Conservation (phyloP, 1,140 invertebrate genomes). For the Lepidurus arcticus region DNA sequence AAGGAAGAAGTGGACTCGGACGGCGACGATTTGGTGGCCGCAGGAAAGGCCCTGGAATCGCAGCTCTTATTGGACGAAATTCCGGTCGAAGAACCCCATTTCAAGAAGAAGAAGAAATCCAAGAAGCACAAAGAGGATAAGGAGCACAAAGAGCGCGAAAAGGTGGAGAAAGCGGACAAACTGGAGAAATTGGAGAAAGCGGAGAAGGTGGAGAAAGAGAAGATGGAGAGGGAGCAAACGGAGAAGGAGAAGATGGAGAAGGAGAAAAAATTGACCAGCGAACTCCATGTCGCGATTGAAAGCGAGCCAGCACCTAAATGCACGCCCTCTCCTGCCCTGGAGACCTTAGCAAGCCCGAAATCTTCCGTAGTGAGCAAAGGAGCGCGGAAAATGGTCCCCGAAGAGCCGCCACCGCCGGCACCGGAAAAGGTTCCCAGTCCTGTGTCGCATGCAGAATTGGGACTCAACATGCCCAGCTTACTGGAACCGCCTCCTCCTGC, state of each 20-base stretch:
- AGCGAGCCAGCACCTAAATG: neutral
- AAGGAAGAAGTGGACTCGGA: constrained; percentile 71
- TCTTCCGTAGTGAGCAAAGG: neutral
- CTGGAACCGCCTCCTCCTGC: neutral
- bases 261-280: constrained; percentile 26
- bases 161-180: constrained; percentile 39
- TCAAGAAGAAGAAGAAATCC: constrained; percentile 25
- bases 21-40: constrained; percentile 66
- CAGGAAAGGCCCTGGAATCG: constrained; percentile 70
- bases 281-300: constrained; percentile 12
- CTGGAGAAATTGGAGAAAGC: constrained; percentile 35
- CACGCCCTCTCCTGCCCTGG: neutral
- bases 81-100: constrained; percentile 27
- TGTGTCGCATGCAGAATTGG: neutral
- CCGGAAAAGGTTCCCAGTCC: neutral
- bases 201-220: constrained; percentile 30
- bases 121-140: constrained; percentile 39
- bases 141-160: constrained; percentile 38
- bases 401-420: neutral
- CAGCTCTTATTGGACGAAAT: constrained; percentile 59
- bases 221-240: constrained; percentile 38
- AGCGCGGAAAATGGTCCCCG: neutral
- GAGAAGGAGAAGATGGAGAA: constrained; percentile 35
- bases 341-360: neutral
- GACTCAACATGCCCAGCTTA: constrained; percentile 25